Evolutionary conservation across 2,113 vertebrate genomes (phyloP).

Genomic region (Galbula dea): DNA sequence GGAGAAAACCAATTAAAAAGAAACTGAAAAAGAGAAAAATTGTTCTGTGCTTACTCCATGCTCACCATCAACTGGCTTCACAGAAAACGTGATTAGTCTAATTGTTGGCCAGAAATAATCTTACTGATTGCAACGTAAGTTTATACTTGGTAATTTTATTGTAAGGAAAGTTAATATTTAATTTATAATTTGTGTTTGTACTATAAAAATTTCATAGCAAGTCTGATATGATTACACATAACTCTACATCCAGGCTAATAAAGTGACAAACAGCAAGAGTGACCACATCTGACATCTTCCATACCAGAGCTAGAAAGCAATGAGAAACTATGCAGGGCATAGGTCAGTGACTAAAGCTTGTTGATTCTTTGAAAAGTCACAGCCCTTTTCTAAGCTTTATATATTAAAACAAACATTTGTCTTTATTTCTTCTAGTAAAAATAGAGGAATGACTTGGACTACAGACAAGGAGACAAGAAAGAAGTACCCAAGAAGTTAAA

Average conservation of each 20-base stretch:
- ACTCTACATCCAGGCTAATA: not conserved
- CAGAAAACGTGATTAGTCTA: not conserved
- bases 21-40: not conserved
- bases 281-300: not conserved
- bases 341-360: not conserved
- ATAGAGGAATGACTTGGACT: not conserved
- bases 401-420: not conserved
- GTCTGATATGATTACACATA: not conserved
- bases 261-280: not conserved
- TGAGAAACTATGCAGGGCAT: not conserved
- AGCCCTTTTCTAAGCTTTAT: not conserved
- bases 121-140: not conserved
- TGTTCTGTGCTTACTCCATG: not conserved
- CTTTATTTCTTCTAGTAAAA: not conserved
- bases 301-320: not conserved
- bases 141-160: not conserved
- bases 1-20: conserved; percentile 14
- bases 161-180: not conserved
- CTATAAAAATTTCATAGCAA: not conserved
- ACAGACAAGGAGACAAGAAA: not conserved
- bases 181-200: not conserved
- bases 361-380: not conserved
- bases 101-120: not conserved
- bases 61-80: not conserved
- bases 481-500: not conserved